Base-by-base conservation (phyloP, 2,888 invertebrate species). In the Celastrina argiolus region DNA sequence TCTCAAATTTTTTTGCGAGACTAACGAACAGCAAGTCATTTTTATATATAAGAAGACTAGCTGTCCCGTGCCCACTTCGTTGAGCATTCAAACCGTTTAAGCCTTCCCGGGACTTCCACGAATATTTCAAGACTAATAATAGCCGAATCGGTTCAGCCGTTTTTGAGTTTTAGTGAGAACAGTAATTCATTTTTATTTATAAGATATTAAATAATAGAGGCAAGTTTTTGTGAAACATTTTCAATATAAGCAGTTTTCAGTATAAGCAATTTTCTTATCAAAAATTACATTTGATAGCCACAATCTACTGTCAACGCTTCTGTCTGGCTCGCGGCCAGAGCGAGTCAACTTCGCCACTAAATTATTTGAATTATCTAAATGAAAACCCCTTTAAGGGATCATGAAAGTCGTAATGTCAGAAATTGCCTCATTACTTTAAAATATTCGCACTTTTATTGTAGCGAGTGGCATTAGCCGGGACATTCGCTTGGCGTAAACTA, bases 301-400 rank as follows among this genome's bases (percentile, higher is more conserved):
- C 3, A 10, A 45, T 45, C 10, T 18, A n/a, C 45, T 45, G 45
- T 45, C 18, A 10, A 18, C 45, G 18, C 18, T 45, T 18, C 18
- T 45, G 18, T 45, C 45, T 45, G 45, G 45, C 45, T 18, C 18
- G 10, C 10, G 45, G 45, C 45, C 45, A 45, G 36, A 10, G 4
- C 45, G 42, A 18, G 10, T 16, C 7, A 42, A 42, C 16, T 42
- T 45, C 18, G 45, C 8, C 18, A 45, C 45, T 45, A 45, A 45
- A 45, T 45, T 45, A 45, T 45, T 45, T 45, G 18, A 45, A 45
- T 45, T 22, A 45, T 45, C 45, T 22, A 22, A 45, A 45, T 45
- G 3, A 45, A 45, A 45, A 10, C 45, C 3, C 45, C 45, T 45
- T 45, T 45, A 45, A 45, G 18, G 18, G 45, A 45, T 45, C 3